Percentiles rank a stretch among this genome's conserved stretches.
Conservation (phyloP, 1,140 invertebrate genomes). For the Helicoverpa armigera region DNA sequence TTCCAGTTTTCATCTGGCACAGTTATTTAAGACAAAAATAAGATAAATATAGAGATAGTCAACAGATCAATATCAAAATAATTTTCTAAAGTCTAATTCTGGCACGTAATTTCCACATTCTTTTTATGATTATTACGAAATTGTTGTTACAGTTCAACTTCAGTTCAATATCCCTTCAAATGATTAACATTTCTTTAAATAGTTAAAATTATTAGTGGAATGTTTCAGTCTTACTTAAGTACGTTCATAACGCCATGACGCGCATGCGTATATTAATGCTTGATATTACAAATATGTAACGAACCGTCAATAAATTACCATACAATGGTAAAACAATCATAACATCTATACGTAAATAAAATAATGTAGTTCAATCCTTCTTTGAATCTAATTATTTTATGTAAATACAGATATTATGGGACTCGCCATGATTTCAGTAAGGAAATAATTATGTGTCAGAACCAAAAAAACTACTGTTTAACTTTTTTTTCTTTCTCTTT, state of each 20-base stretch:
- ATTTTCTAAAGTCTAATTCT: conserved; percentile 44
- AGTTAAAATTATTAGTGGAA: conserved; percentile 69
- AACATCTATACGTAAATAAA: not conserved
- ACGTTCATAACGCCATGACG: conserved; percentile 48
- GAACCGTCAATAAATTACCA: too few species aligned
- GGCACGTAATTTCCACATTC: conserved; percentile 52
- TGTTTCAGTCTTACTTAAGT: conserved; percentile 81
- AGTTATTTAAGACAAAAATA: not conserved
- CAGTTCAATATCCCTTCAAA: conserved; percentile 1
- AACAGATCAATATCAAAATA: conserved; percentile 37
- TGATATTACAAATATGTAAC: too few species aligned
- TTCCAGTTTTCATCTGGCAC: conserved; percentile 27
- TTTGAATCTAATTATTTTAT: too few species aligned
- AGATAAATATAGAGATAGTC: conserved; percentile 13
- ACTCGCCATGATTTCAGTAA: too few species aligned
- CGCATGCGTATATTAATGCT: not conserved
- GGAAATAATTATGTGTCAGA: conserved; percentile 32
- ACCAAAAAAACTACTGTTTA: conserved; percentile 58
- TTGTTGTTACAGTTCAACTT: conserved; percentile 26
- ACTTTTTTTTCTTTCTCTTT: conserved; percentile 80
- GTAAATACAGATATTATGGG: too few species aligned
- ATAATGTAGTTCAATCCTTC: not conserved
- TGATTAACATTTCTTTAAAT: conserved; percentile 34
- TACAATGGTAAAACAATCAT: not conserved
- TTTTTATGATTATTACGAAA: conserved; percentile 13